Conservation (phyloP, 2,113 vertebrate species). For the Otocyon megalotis region DNA sequence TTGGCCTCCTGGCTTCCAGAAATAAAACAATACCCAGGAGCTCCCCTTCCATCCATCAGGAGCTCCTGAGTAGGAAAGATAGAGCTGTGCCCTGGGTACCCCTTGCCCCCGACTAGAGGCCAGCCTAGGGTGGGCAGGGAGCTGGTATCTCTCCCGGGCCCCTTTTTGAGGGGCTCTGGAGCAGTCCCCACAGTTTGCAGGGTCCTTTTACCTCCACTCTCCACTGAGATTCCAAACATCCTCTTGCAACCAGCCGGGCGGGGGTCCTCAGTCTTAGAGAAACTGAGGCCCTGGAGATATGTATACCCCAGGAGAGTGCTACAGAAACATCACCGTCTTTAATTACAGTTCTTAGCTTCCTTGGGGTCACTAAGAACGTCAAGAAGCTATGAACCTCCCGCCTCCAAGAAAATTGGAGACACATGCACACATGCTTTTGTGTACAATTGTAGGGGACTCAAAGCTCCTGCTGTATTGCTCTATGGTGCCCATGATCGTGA, state of each 20-base stretch:
- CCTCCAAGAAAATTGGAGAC: neutral
- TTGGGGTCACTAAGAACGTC: neutral
- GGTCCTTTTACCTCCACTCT: neutral
- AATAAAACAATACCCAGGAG: neutral
- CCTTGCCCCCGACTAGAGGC: rapidly evolving
- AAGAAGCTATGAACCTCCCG: neutral
- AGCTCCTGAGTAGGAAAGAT: neutral
- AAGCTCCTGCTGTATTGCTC: neutral
- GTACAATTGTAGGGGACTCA: neutral
- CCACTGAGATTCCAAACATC: rapidly evolving
- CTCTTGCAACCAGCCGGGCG: neutral
- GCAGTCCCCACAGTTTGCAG: neutral
- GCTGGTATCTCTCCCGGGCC: neutral
- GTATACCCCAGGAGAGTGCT: neutral
- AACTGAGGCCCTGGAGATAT: neutral
- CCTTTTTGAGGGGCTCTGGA: neutral
- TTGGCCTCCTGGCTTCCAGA: conserved; percentile 10
- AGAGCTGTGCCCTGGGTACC: neutral
- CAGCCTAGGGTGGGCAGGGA: neutral
- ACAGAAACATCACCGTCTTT: neutral
- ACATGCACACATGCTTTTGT: rapidly evolving
- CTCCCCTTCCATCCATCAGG: rapidly evolving
- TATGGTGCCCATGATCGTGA: neutral
- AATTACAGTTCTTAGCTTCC: neutral
- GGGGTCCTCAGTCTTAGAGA: neutral